These are phyloP conservation scores for Sebastes iracundus DNA, from an alignment of 2,797 vertebrate genomes.

Conservation along the genomic window DNA sequence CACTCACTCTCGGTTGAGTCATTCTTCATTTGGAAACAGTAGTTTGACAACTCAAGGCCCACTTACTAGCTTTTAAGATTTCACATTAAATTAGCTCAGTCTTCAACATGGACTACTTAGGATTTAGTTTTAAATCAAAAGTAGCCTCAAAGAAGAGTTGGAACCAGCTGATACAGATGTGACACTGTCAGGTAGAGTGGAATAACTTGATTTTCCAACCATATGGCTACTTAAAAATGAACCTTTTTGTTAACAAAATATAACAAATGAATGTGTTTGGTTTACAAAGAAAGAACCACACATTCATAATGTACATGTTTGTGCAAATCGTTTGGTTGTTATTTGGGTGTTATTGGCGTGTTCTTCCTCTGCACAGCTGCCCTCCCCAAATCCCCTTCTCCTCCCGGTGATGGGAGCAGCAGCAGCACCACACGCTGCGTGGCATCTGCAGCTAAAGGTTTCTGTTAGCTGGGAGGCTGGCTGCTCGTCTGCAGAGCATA, in stretches of 20 bases:
- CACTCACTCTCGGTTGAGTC: not conserved
- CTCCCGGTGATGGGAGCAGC: not conserved
- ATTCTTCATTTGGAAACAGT: not conserved
- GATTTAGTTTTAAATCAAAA: not conserved
- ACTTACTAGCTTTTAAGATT: not conserved
- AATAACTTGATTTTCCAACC: not conserved
- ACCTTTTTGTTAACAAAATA: too few relatives aligned
- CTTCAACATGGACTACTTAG: not conserved
- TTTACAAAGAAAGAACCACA: not conserved
- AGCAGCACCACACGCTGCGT: slow-evolving; percentile 40
- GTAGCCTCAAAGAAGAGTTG: not conserved
- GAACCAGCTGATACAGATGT: not conserved
- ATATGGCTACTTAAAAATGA: not conserved
- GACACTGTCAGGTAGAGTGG: not conserved
- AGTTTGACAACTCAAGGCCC: not conserved
- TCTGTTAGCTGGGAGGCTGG: slow-evolving; percentile 47
- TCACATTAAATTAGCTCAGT: not conserved
- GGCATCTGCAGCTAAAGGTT: slow-evolving; percentile 73
- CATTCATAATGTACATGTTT: not conserved
- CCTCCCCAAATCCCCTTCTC: slow-evolving; percentile 6
- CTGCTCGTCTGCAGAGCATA: slow-evolving; percentile 25
- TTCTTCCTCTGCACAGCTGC: slow-evolving; percentile 23
- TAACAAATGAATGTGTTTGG: not conserved
- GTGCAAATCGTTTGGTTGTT: not conserved
- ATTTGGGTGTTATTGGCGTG: slow-evolving; percentile 3